Evolutionary conservation across 2,797 vertebrate species (phyloP), one percentile per base, ranked within the genome.

Genomic region (Peromyscus eremicus): DNA sequence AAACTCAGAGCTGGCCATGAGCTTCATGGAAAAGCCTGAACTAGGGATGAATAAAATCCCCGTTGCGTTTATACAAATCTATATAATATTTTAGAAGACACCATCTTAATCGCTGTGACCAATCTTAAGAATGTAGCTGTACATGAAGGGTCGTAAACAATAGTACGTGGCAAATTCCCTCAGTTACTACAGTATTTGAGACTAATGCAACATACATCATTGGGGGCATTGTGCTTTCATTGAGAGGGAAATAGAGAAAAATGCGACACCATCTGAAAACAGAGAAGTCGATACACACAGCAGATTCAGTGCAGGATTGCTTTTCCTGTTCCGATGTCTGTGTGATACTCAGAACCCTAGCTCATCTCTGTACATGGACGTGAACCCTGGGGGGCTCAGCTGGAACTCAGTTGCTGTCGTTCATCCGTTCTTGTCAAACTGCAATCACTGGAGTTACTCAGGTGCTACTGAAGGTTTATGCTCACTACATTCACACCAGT

Each of bases 291-390:
- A 34, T 23, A 34, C 4, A 83, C 14, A 6, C 8, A 43, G 37
- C 14, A 62, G 1, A 32, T 29, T 62, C 17, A 23, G 29, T 37
- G 27, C 43, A 37, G 37, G 43, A 25, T 5, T 70, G 21, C 1
- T 34, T 11, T 55, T 17, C 2, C 13, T n/a, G 6, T 37, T 68
- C 37, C 46, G 17, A 84, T 66, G 29, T 71, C 46, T 70, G 6
- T 86, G 66, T 86, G 66, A 86, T 12, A 49, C 34, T 11, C 2
- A 23, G 21, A 43, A n/a, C 46, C 52, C 55, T 55, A 27, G 2
- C 27, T 49, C 1, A 0, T 62, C 37, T 70, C 57, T 84, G 21
- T 49, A n/a, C 5, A 27, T 0, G 10, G 32, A 5, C 5, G 40
- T 25, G 27, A 76, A 5, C 1, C 37, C 6, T 43, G 16, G 12